Evolutionary conservation across 1,140 invertebrate species (phyloP).

Genomic region (Drosophila sulfurigaster): DNA sequence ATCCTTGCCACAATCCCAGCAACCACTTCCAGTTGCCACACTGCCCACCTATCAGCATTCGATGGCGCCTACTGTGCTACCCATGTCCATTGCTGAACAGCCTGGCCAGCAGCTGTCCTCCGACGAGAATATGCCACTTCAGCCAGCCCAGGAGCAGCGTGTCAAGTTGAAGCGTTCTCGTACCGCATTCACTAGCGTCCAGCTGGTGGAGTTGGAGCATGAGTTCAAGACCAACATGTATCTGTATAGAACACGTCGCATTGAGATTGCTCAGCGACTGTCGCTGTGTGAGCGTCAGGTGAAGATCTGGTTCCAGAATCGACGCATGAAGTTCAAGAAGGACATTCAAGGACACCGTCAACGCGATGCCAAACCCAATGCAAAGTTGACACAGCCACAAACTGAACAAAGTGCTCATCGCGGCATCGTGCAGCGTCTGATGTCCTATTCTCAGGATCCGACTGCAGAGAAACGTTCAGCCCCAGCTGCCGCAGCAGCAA

Average conservation of each 20-base stretch:
- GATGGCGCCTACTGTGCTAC: slow-evolving; percentile 24
- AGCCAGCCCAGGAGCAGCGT: slow-evolving; percentile 56
- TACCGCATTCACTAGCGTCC: slow-evolving; percentile 93
- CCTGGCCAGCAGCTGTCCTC: slow-evolving; percentile 63
- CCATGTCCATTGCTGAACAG: slow-evolving; percentile 35
- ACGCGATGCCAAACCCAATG: slow-evolving; percentile 39
- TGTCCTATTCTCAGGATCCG: slow-evolving; percentile 82
- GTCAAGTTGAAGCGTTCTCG: slow-evolving; percentile 85
- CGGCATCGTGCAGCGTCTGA: slow-evolving; percentile 75
- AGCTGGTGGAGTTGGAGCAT: slow-evolving; percentile 89
- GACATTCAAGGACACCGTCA: slow-evolving; percentile 70
- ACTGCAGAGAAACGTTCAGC: slow-evolving; percentile 42
- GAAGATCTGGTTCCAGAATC: slow-evolving; percentile 92
- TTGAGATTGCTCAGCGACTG: slow-evolving; percentile 92
- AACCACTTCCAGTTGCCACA: not conserved
- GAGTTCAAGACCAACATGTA: slow-evolving; percentile 89
- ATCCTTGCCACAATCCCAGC: slow-evolving; percentile 27
- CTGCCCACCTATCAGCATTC: slow-evolving; percentile 38
- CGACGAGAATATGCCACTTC: slow-evolving; percentile 66
- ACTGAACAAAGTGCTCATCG: slow-evolving; percentile 73
- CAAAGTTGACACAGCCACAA: slow-evolving; percentile 61
- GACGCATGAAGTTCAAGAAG: slow-evolving; percentile 83
- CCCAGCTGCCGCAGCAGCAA: not conserved
- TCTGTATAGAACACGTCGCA: slow-evolving; percentile 91
- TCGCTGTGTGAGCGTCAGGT: slow-evolving; percentile 93